These are phyloP conservation scores for Scleropages formosus DNA, from an alignment of 2,797 vertebrate genomes.

Conservation along the genomic window DNA sequence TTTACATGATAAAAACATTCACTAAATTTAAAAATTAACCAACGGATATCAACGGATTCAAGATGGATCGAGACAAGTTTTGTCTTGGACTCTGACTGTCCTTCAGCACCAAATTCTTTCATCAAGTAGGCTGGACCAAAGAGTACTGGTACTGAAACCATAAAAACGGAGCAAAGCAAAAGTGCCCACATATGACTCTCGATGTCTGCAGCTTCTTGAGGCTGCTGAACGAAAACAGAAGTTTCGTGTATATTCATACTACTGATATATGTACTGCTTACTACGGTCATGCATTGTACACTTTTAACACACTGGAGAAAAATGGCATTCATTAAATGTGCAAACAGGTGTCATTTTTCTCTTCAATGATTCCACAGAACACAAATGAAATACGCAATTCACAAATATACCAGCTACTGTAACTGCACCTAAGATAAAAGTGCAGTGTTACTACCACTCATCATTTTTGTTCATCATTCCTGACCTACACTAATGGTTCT, in stretches of 20 bases:
- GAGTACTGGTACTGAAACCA: conserved; percentile 5
- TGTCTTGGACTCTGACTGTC: neutral
- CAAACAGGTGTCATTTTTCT: conserved; percentile 4
- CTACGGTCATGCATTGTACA: too few species aligned
- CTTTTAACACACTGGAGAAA: conserved; percentile 4
- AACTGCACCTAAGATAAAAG: too few species aligned
- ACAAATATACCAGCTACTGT: neutral
- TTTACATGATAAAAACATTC: neutral
- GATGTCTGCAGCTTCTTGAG: neutral
- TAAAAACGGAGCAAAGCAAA: conserved; percentile 17
- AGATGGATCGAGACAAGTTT: neutral
- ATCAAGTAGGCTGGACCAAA: conserved; percentile 12
- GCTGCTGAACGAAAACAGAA: neutral
- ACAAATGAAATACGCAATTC: conserved; percentile 2
- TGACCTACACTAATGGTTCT: too few species aligned
- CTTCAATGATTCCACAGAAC: neutral
- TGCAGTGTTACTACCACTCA: too few species aligned
- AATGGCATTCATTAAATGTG: conserved; percentile 11
- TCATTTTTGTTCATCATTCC: too few species aligned
- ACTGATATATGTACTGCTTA: too few species aligned
- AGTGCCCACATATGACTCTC: neutral
- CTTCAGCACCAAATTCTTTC: conserved; percentile 25
- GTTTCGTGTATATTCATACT: neutral
- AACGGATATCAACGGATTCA: neutral
- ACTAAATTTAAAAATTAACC: neutral